Conservation (phyloP, 2,888 invertebrate genomes). For the Dicycla oo region DNA sequence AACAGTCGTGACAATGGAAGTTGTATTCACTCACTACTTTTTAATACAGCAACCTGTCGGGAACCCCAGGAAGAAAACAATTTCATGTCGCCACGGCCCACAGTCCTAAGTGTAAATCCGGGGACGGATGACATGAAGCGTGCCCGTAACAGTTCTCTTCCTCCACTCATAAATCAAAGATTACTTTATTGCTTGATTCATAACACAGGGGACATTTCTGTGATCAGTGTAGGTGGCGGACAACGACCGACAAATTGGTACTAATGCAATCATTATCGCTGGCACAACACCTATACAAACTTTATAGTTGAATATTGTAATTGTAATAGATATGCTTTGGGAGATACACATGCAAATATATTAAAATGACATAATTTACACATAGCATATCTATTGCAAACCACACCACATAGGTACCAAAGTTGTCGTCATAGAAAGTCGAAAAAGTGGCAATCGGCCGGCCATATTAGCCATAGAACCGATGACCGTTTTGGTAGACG, state of each 20-base stretch:
- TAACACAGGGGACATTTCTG: constrained; percentile 57
- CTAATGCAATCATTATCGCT: constrained; percentile 60
- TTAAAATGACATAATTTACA: neutral
- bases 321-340: constrained; percentile 19
- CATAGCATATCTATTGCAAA: no score
- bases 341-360: neutral
- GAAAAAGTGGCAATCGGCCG: no score
- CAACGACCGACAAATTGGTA: constrained; percentile 67
- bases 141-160: constrained; percentile 53
- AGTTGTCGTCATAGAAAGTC: no score
- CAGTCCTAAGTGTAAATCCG: constrained; percentile 30
- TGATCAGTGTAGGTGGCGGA: constrained; percentile 67
- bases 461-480: no score
- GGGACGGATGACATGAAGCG: constrained; percentile 45
- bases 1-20: no score
- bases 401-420: no score
- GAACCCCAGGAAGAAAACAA: constrained; percentile 21
- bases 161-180: constrained; percentile 63
- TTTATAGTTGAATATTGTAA: constrained; percentile 20
- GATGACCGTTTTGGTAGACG: no score
- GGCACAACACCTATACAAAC: constrained; percentile 41
- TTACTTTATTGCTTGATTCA: constrained; percentile 60
- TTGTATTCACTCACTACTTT: no score
- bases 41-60: neutral
- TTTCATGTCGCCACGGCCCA: neutral